These are phyloP conservation scores for Phalacrocorax aristotelis DNA, from an alignment of 2,113 vertebrate genomes.

Conservation along the genomic window DNA sequence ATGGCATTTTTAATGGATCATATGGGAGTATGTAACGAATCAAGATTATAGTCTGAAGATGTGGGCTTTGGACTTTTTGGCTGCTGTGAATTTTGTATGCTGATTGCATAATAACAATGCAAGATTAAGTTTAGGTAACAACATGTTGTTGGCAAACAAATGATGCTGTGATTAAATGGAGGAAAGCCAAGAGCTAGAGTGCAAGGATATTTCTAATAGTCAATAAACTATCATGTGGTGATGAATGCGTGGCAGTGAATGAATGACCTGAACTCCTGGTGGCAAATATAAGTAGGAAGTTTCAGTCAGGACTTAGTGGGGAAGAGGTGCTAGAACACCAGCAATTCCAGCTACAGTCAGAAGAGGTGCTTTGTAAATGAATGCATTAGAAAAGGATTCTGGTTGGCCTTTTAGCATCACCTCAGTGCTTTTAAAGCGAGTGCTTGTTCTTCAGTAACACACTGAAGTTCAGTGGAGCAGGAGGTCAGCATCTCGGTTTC, in stretches of 20 bases:
- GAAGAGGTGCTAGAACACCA: background rate
- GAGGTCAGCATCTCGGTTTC: background rate
- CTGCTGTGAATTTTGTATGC: background rate
- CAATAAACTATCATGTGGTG: background rate
- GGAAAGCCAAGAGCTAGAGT: background rate
- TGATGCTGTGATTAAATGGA: background rate
- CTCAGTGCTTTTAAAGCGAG: background rate
- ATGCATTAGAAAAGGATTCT: background rate
- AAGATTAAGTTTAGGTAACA: background rate
- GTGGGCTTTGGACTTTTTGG: background rate
- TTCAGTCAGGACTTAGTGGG: background rate
- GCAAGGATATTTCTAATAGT: background rate
- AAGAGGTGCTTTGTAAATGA: rapidly evolving
- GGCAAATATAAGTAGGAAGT: background rate
- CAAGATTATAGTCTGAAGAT: background rate
- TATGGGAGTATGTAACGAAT: background rate
- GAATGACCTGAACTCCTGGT: background rate
- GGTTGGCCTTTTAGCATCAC: background rate
- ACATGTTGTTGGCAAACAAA: background rate
- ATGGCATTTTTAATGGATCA: background rate
- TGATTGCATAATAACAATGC: background rate
- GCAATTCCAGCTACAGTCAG: background rate
- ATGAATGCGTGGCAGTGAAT: background rate
- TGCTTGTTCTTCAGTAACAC: rapidly evolving
- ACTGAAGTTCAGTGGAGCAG: background rate